Base-by-base conservation (phyloP, 2,888 invertebrate species). In the Drosophila rellima region DNA sequence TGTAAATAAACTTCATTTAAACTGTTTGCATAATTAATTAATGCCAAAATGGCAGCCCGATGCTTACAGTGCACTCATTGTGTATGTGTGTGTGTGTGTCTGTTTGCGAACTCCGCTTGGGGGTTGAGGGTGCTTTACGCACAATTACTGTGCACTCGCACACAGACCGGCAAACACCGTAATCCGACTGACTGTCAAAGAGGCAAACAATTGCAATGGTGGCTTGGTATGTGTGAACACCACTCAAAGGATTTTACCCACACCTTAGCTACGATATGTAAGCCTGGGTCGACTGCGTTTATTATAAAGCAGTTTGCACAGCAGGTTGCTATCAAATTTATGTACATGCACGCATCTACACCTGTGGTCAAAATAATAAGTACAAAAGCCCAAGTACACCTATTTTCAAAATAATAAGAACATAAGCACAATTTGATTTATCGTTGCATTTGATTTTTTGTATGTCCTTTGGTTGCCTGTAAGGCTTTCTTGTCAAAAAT, bases 11-110 rank as follows among this genome's bases (percentile, higher is more conserved):
- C 85, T 84, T 77, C 64, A 80, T 77, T 87, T 87, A 87, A 84
- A 78, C 79, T 76, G 85, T 85, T 87, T 87, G 82, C 88, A 87
- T 85, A 85, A 85, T 85, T 85, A 87, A 85, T 87, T 82, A 85
- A 78, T 79, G 85, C 70, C 76, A 74, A 70, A 79, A 66, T 78
- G 73, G 65, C 65, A 59, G 54, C 47, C n/a, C n/a, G n/a, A n/a
- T n/a, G n/a, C n/a, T n/a, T n/a, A 10, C 23, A 20, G 13, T 35
- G 42, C 13, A 40, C 23, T 7, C 13, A 10, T n/a, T 20, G 13
- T 13, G 13, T 47, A 29, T 18, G 45, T 35, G 31, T 39, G 39
- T 35, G 59, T 15, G n/a, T 35, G 15, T 13, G 20, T 39, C 17
- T 29, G 17, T 51, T 10, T 52, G 10, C 35, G 18, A 47, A 26